These are phyloP conservation scores for Notospermus geniculatus DNA, from an alignment of 1,140 invertebrate genomes.

Conservation along the genomic window DNA sequence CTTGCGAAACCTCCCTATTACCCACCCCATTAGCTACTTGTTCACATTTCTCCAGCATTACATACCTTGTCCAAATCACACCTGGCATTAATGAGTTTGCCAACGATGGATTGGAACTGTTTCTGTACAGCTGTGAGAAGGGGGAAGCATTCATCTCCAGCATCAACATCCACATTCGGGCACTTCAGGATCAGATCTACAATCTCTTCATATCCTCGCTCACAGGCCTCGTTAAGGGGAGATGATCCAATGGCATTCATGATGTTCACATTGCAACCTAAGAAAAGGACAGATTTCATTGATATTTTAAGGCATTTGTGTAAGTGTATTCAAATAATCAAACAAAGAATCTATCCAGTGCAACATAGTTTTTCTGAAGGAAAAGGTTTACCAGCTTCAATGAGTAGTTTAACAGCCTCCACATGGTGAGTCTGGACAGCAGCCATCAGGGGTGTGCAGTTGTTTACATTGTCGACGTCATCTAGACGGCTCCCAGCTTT, in stretches of 20 bases:
- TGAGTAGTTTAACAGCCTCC: constrained; percentile 19
- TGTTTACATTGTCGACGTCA: constrained; percentile 27
- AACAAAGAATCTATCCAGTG: too few relatives aligned
- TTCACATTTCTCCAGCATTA: too few relatives aligned
- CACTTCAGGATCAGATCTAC: constrained; percentile 35
- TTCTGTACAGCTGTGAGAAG: constrained; percentile 42
- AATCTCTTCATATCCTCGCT: constrained; percentile 37
- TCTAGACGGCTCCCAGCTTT: constrained; percentile 41
- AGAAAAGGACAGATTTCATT: too few relatives aligned
- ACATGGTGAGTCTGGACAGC: constrained; percentile 14
- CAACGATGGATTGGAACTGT: constrained; percentile 33
- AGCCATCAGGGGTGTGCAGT: constrained; percentile 17
- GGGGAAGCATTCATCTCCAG: constrained; percentile 28
- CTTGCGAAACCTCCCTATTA: too few relatives aligned
- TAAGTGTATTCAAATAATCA: too few relatives aligned
- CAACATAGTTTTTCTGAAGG: too few relatives aligned
- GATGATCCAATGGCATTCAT: constrained; percentile 34
- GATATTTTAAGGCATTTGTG: too few relatives aligned
- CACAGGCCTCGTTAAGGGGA: constrained; percentile 45
- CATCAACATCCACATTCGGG: constrained; percentile 25
- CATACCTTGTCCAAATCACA: constrained; percentile 48
- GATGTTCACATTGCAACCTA: constrained; percentile 47
- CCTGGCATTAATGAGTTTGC: constrained; percentile 38
- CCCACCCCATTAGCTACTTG: too few relatives aligned
- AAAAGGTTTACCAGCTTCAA: constrained; percentile 23